Percentiles rank a stretch among this genome's conserved stretches.
Conservation (phyloP, 1,140 invertebrate species). For the Hypsibius dujardini region DNA sequence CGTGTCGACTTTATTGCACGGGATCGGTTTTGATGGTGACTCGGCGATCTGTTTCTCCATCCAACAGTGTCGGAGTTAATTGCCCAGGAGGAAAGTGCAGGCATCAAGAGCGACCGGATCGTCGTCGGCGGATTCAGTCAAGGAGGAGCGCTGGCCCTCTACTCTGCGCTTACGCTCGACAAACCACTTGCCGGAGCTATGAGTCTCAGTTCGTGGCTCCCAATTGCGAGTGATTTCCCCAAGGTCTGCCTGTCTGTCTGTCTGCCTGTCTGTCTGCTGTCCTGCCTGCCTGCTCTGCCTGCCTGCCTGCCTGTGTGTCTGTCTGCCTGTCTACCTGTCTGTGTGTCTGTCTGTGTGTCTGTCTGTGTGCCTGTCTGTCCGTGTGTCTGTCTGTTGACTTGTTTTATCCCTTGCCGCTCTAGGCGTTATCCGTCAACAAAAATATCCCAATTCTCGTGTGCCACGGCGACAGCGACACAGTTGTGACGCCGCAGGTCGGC, state of each 20-base stretch:
- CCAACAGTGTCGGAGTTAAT: constrained; percentile 25
- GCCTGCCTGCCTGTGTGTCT: no score
- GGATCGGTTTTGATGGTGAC: no score
- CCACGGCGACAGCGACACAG: constrained; percentile 80
- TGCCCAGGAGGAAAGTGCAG: constrained; percentile 28
- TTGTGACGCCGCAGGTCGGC: constrained; percentile 81
- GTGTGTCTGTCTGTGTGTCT: constrained; percentile 18
- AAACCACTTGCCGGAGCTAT: constrained; percentile 70
- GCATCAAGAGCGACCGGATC: constrained; percentile 36
- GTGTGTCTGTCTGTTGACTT: constrained; percentile 15
- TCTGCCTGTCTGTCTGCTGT: no score
- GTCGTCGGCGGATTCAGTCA: constrained; percentile 45
- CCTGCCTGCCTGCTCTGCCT: no score
- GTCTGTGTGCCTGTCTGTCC: no score
- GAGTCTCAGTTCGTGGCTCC: constrained; percentile 83
- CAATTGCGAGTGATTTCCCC: constrained; percentile 69
- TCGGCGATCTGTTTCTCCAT: no score
- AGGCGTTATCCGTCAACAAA: constrained; percentile 38
- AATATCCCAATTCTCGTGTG: constrained; percentile 65
- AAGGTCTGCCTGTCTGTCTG: constrained; percentile 31
- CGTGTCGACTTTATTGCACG: no score
- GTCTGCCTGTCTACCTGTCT: no score
- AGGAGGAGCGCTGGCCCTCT: constrained; percentile 42
- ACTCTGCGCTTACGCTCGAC: constrained; percentile 64
- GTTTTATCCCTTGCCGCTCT: not conserved